Base-by-base conservation (phyloP, 1,140 invertebrate genomes). In the Solenopsis fugax region DNA sequence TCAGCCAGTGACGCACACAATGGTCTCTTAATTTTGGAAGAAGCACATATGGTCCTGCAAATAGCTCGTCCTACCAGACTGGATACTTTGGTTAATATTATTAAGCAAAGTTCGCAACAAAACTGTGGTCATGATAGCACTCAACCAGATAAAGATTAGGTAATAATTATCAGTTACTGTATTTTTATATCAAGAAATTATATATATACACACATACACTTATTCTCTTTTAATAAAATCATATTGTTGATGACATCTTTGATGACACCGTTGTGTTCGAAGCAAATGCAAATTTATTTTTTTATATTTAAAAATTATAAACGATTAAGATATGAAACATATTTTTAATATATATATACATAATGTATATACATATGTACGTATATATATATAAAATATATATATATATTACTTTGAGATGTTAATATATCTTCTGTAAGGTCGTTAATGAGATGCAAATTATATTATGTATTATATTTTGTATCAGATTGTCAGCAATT, bases 41-140 rank as follows among this genome's bases (percentile, higher is more conserved):
- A 97, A 87, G 96, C 96, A 0, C 96, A 96, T 76, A 96, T 96
- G 75, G 96, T 97, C 4, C 93, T 97, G 0, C 96, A 96, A 78
- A 95, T 94, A 62, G 93, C 94, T 1, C 93, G 94, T 77, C 95
- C 95, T 41, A 95, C 95, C 3, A 93, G 93, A 77, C 92, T 96
- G 29, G 93, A 95, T 64, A 93, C 94, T 16, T 90, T 96, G 67
- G 94, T 96, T 48, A 91, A 93, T 24, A 94, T 93, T 71, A 93
- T 94, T 12, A 93, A 94, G 37, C 91, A 94, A 71, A 93, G 89
- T 82, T 91, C 92, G 0, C 89, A 93, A 29, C 90, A 90, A 80
- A 90, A 82, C n/a, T 89, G 34, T 56, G 75, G 29, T 65, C 85
- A 88, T 5, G 86, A 91, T 16, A 73, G 41, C 37, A 41, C 73